Base-by-base conservation (phyloP, 1,140 invertebrate genomes). In the Odontomachus brunneus region DNA sequence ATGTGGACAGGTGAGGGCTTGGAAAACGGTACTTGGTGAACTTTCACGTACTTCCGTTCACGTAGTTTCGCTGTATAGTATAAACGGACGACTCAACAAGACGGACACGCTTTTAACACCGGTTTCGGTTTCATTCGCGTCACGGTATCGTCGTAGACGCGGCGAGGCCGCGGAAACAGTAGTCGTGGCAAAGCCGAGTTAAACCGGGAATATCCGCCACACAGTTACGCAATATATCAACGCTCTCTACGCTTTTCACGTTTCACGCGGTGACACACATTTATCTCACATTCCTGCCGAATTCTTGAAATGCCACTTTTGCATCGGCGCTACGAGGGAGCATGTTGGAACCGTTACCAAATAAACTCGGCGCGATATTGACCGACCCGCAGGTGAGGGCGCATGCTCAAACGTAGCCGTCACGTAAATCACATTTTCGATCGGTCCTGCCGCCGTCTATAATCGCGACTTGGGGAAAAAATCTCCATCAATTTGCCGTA, bases 91-190 rank as follows among this genome's bases (percentile, higher is more conserved):
- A 67, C 60, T 65, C 9, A 26, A 65, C 24, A 24, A n/a, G 72
- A 83, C 24, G 74, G 63, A 84, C 78, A 72, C 69, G 89, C 89
- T 90, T 90, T 90, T 89, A 90, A 89, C 84, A 59, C 19, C 38
- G 80, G 78, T 82, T 90, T 85, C 75, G 67, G 81, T 87, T 89
- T 89, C 87, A 71, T 88, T 90, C 76, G 62, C 26, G 78, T 33
- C 55, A 55, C 57, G 66, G 24, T 53, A 33, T 59, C 63, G 24
- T 51, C 22, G n/a, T 74, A 69, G n/a, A 24, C 14, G 22, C 44
- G 4, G 9, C n/a, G 2, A 71, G 49, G 69, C 15, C 49, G 19
- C 9, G 9, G 33, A 11, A 71, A 80, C 62, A 72, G 59, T 73
- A 63, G 63, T 57, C 51, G 24, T 48, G 15, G 63, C 26, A 22